Evolutionary conservation across 1,140 invertebrate genomes (phyloP).

Genomic region (Propsilocerus akamusi): DNA sequence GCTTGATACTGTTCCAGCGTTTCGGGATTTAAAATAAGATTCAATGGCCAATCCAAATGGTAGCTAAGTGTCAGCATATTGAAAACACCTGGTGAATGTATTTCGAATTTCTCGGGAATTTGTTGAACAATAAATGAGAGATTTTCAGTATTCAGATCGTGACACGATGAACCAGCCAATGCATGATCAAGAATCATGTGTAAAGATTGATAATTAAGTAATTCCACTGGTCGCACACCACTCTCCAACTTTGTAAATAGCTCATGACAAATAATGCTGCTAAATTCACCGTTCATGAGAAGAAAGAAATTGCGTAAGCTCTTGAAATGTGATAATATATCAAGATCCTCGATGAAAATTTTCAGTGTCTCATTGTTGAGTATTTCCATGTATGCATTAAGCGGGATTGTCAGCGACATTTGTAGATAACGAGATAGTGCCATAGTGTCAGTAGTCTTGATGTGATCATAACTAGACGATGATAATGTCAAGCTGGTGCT

Average conservation of each 20-base stretch:
- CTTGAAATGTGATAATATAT: slow-evolving; percentile 45
- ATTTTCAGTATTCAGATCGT: slow-evolving; percentile 32
- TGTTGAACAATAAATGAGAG: slow-evolving; percentile 35
- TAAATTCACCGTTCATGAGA: slow-evolving; percentile 56
- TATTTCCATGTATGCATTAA: slow-evolving; percentile 43
- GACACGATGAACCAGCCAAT: slow-evolving; percentile 18
- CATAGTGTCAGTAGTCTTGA: slow-evolving; percentile 26
- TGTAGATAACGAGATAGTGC: slow-evolving; percentile 40
- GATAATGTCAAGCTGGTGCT: background rate
- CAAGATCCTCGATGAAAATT: slow-evolving; percentile 41
- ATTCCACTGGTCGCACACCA: slow-evolving; percentile 36
- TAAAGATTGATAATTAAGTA: slow-evolving; percentile 44
- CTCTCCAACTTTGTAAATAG: slow-evolving; percentile 41
- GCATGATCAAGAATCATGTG: slow-evolving; percentile 46
- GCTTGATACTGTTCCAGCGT: slow-evolving; percentile 44
- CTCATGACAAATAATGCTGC: slow-evolving; percentile 40
- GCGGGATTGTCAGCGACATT: slow-evolving; percentile 42
- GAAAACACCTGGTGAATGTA: slow-evolving; percentile 40
- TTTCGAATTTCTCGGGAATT: slow-evolving; percentile 33
- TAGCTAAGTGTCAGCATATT: slow-evolving; percentile 47
- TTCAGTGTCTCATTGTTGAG: slow-evolving; percentile 50
- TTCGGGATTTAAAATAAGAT: slow-evolving; percentile 50
- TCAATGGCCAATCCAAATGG: slow-evolving; percentile 51
- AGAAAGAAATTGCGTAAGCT: slow-evolving; percentile 55
- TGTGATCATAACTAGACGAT: background rate